These are phyloP conservation scores for Apamea anceps DNA, from an alignment of 2,888 invertebrate genomes.

Conservation along the genomic window DNA sequence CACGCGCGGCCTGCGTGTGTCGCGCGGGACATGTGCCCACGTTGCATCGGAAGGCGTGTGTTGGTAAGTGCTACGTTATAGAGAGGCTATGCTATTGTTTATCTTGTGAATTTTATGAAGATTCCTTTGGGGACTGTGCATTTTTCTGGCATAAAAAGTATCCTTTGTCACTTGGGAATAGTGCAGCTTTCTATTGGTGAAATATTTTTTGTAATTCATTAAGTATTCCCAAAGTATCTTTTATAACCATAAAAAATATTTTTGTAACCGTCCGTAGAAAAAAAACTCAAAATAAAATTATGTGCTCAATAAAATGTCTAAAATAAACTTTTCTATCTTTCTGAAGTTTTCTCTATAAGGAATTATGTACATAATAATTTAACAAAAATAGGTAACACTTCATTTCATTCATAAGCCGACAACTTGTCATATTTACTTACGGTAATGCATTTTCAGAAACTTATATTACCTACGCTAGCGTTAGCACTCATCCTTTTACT, in stretches of 20 bases:
- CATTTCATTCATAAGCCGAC: neutral
- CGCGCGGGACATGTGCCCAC: conserved; percentile 89
- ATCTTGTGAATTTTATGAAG: neutral
- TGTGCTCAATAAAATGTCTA: neutral
- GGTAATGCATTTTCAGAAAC: conserved; percentile 8
- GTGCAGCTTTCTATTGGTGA: neutral
- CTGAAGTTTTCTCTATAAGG: neutral
- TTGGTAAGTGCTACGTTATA: conserved; percentile 78
- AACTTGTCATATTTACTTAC: neutral
- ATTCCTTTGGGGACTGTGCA: too few species aligned
- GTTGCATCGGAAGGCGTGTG: conserved; percentile 85
- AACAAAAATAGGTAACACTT: neutral
- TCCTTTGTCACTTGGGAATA: neutral
- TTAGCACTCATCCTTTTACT: neutral
- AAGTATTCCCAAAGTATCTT: neutral
- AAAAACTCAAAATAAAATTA: neutral
- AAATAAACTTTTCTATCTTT: neutral
- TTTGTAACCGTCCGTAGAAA: neutral
- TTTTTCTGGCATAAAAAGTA: neutral
- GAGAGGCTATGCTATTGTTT: neutral
- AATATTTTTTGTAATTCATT: neutral
- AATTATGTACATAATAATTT: neutral
- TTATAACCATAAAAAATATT: neutral
- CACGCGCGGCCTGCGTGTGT: conserved; percentile 94
- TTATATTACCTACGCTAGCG: neutral